Evolutionary conservation across 2,113 vertebrate genomes (phyloP).

Genomic region (Podiceps cristatus): DNA sequence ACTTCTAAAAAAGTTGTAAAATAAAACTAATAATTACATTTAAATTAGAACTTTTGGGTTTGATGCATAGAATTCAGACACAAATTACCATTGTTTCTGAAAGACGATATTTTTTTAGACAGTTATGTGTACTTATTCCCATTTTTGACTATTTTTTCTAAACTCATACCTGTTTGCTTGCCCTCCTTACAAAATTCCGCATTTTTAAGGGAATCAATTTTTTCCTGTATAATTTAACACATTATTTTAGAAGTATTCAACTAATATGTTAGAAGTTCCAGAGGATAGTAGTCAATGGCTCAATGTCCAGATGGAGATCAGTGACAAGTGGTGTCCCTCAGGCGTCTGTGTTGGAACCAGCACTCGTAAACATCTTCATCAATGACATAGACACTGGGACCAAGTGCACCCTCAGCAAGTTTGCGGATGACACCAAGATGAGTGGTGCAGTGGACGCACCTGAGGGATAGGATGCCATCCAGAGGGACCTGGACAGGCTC

Average conservation of each 20-base stretch:
- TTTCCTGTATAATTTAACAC: not conserved
- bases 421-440: too few species aligned
- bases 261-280: not conserved
- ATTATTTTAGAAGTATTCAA: not conserved
- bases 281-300: too few species aligned
- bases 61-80: not conserved
- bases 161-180: not conserved
- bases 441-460: too few species aligned
- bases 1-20: not conserved
- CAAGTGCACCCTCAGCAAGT: too few species aligned
- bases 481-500: too few species aligned
- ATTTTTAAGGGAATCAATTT: not conserved
- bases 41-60: not conserved
- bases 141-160: not conserved
- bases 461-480: too few species aligned
- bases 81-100: not conserved
- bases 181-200: not conserved
- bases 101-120: not conserved
- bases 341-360: too few species aligned
- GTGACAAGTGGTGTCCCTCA: too few species aligned
- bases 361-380: too few species aligned
- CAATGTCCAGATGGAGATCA: too few species aligned
- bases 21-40: not conserved
- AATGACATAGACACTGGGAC: too few species aligned
- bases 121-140: not conserved